Evolutionary conservation across 2,797 vertebrate genomes (phyloP).

Genomic region (Ambastaia sidthimunki): DNA sequence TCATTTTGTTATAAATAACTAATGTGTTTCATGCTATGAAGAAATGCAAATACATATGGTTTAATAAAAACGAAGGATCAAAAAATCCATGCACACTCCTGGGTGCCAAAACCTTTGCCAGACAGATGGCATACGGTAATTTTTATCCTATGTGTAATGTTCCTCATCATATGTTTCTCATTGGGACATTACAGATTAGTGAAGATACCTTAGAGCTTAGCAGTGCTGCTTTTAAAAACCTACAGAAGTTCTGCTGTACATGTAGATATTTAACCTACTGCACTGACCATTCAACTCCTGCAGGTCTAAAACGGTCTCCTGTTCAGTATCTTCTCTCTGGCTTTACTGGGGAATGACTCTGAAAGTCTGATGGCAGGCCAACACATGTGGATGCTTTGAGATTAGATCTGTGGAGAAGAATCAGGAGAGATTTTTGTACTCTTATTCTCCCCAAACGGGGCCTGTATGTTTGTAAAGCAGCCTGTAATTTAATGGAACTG

Average conservation of each 20-base stretch:
- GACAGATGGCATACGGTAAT: neutral
- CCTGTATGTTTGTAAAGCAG: neutral
- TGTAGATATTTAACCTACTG: no score
- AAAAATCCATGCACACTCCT: neutral
- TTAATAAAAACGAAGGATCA: neutral
- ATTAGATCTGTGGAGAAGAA: conserved; percentile 8
- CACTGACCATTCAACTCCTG: conserved; percentile 2
- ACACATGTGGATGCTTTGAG: conserved; percentile 17
- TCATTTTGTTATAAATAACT: no score
- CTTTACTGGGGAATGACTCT: neutral
- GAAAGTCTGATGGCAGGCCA: neutral
- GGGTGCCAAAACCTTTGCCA: neutral
- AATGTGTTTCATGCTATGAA: no score
- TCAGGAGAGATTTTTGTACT: conserved; percentile 1
- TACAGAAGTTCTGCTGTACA: neutral
- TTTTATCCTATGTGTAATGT: no score
- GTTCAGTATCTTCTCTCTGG: conserved; percentile 11
- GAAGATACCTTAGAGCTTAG: neutral
- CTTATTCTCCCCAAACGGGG: conserved; percentile 2
- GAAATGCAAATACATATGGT: no score
- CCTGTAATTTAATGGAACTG: conserved; percentile 4
- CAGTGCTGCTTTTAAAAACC: neutral
- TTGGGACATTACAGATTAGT: neutral
- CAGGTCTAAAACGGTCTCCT: neutral
- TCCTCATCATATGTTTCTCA: neutral